phyloP scores from a whole-genome alignment of 2,113 vertebrate genomes.

The Laticauda colubrina region DNA sequence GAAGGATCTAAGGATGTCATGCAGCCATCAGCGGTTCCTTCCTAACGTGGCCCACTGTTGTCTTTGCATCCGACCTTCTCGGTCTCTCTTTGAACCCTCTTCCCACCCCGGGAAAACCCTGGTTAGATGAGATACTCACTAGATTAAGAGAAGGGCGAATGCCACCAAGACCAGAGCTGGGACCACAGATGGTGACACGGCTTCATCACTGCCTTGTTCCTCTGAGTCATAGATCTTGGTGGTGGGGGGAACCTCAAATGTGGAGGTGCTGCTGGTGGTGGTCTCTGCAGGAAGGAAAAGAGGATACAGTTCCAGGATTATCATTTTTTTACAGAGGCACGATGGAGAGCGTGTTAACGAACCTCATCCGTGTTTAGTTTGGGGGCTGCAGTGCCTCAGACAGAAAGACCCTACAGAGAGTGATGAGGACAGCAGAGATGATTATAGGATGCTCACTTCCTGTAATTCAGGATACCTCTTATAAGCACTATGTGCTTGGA shows the following conservation, averaged over 20 bases:
- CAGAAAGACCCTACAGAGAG: no score
- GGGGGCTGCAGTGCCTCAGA: no score
- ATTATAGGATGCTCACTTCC: no score
- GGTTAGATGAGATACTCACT: conserved; percentile 54
- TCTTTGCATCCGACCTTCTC: background rate
- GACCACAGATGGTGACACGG: conserved; percentile 63
- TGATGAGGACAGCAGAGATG: no score
- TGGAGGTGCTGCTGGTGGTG: conserved; percentile 61
- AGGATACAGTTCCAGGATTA: background rate
- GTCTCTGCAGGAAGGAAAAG: conserved; percentile 53
- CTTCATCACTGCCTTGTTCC: conserved; percentile 35
- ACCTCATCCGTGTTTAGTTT: no score
- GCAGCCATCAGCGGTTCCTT: background rate
- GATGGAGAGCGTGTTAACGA: no score
- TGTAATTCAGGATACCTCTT: no score
- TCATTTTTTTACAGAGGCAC: no score
- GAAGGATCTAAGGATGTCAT: background rate
- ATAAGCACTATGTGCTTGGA: no score
- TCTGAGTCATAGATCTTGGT: conserved; percentile 62
- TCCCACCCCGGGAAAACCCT: background rate
- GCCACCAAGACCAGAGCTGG: conserved; percentile 62
- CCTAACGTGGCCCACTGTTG: background rate
- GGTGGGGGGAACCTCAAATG: conserved; percentile 62
- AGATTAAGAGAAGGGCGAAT: conserved; percentile 65
- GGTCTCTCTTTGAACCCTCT: background rate